These are phyloP conservation scores for Nannobrachium achirus DNA, from an alignment of 2,113 vertebrate species.

Conservation along the genomic window DNA sequence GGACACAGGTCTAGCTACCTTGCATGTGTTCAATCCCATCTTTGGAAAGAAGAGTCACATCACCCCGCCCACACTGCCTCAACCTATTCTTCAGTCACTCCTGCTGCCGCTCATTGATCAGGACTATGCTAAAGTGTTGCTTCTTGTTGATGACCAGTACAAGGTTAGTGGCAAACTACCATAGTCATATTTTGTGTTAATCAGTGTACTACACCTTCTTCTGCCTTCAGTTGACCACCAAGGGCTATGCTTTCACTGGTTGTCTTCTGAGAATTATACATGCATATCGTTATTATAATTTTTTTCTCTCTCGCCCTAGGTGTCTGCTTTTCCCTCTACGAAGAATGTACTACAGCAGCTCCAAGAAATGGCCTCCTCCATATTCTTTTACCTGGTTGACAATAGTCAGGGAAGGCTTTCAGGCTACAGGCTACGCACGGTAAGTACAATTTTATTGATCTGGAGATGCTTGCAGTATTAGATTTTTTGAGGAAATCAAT, in stretches of 20 bases:
- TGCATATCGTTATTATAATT: not conserved
- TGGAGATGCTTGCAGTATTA: too few relatives aligned
- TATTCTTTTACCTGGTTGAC: slow-evolving; percentile 94
- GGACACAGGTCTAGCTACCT: slow-evolving; percentile 87
- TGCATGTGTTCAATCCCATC: slow-evolving; percentile 97
- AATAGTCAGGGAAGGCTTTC: slow-evolving; percentile 86
- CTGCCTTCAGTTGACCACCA: not conserved
- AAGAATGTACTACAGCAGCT: slow-evolving; percentile 93
- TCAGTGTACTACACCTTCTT: not conserved
- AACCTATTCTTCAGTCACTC: slow-evolving; percentile 89
- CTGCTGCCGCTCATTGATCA: slow-evolving; percentile 95
- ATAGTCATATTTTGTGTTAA: not conserved
- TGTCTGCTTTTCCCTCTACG: slow-evolving; percentile 91
- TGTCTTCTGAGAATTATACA: too few relatives aligned
- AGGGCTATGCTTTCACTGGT: too few relatives aligned
- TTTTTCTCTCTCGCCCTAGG: slow-evolving; percentile 72
- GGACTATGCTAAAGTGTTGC: slow-evolving; percentile 94
- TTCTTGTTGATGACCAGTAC: slow-evolving; percentile 91
- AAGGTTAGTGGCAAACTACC: slow-evolving; percentile 81
- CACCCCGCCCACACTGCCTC: slow-evolving; percentile 84
- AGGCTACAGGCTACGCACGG: slow-evolving; percentile 91
- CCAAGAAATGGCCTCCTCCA: slow-evolving; percentile 88
- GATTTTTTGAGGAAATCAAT: not conserved
- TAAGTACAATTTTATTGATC: slow-evolving; percentile 39
- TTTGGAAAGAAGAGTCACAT: slow-evolving; percentile 95